These are phyloP conservation scores for Catharus ustulatus DNA, from an alignment of 2,797 vertebrate genomes.

Conservation along the genomic window DNA sequence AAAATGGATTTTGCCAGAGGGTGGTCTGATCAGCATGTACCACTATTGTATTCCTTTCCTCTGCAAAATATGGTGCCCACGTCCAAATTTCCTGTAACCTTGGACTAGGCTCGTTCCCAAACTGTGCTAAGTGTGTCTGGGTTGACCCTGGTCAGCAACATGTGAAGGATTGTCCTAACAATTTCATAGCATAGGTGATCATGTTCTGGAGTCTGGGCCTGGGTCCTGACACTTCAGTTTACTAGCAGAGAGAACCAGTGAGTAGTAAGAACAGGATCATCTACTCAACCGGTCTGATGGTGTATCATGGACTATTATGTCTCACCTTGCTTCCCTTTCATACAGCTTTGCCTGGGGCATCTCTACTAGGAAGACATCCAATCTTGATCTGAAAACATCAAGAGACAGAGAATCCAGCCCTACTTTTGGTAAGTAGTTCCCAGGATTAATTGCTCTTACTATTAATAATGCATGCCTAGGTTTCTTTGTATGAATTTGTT, in stretches of 20 bases:
- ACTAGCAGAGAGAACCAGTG: background rate
- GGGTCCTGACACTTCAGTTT: background rate
- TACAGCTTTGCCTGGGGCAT: conserved; percentile 39
- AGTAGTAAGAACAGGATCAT: conserved; percentile 7
- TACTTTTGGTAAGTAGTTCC: conserved; percentile 61
- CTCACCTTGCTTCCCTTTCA: conserved; percentile 46
- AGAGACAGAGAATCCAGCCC: conserved; percentile 45
- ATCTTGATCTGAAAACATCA: conserved; percentile 65
- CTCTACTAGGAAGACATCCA: conserved; percentile 61
- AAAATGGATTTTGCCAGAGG: background rate
- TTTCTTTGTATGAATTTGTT: conserved; percentile 58
- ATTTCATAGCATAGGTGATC: background rate
- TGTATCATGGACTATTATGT: conserved; percentile 15
- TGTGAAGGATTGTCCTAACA: background rate
- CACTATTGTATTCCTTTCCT: background rate
- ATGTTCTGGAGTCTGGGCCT: background rate
- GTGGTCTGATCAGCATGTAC: background rate
- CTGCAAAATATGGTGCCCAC: background rate
- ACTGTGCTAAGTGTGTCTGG: background rate
- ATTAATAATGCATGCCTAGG: conserved; percentile 63
- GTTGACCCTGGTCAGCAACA: background rate
- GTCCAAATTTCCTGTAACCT: background rate
- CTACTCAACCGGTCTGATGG: background rate
- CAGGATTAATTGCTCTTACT: conserved; percentile 63
- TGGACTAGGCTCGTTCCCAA: background rate